A percentile compares a stretch with the other conserved stretches of the same genome.
Conservation (phyloP, 2,113 vertebrate genomes). For the Gasterosteus nipponicus region DNA sequence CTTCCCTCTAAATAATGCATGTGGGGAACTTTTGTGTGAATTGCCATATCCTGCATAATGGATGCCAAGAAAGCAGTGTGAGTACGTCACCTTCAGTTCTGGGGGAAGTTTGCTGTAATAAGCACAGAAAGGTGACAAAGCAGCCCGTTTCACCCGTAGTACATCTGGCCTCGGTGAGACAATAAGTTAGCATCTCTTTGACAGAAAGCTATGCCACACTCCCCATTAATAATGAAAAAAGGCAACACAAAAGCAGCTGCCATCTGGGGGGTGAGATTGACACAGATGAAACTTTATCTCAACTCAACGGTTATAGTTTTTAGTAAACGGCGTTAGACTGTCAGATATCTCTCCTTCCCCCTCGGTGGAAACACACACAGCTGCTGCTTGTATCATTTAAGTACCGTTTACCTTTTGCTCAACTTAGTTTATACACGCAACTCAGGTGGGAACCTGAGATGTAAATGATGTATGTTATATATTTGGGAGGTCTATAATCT, state of each 20-base stretch:
- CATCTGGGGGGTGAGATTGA: slow-evolving; percentile 77
- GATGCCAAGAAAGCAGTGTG: slow-evolving; percentile 85
- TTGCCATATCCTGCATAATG: slow-evolving; percentile 85
- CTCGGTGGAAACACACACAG: slow-evolving; percentile 5
- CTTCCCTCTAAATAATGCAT: slow-evolving; percentile 89
- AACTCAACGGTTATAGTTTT: slow-evolving; percentile 33
- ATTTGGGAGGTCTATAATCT: slow-evolving; percentile 10
- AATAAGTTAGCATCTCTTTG: slow-evolving; percentile 70
- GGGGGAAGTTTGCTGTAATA: slow-evolving; percentile 80
- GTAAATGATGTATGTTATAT: slow-evolving; percentile 1
- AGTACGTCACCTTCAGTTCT: slow-evolving; percentile 79
- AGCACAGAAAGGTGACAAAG: slow-evolving; percentile 78
- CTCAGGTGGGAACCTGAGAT: slow-evolving; percentile 3
- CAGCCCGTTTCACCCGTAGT: slow-evolving; percentile 68
- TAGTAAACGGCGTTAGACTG: slow-evolving; percentile 12
- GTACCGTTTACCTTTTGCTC: background rate
- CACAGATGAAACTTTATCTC: slow-evolving; percentile 65
- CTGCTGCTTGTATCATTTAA: background rate
- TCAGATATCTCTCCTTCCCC: slow-evolving; percentile 1
- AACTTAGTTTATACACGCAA: background rate
- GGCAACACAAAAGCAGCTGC: slow-evolving; percentile 68
- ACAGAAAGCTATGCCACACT: slow-evolving; percentile 61
- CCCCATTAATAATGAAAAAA: slow-evolving; percentile 83
- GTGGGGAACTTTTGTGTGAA: slow-evolving; percentile 83
- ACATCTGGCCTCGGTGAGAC: slow-evolving; percentile 71